These are phyloP conservation scores for Chaetorhynchus papuensis DNA, from an alignment of 2,113 vertebrate species.

Conservation along the genomic window DNA sequence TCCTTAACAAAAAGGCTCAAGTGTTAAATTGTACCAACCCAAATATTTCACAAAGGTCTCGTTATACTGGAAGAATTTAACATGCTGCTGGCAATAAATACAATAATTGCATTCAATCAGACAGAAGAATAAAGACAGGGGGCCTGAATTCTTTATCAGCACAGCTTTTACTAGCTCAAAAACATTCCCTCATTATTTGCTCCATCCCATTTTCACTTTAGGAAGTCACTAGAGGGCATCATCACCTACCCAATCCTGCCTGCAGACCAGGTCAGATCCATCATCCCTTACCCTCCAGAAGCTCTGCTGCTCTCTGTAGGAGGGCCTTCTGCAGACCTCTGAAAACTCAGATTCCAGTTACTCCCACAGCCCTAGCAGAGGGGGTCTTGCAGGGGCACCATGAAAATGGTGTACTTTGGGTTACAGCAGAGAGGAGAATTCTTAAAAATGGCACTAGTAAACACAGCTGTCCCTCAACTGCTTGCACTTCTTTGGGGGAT, in stretches of 20 bases:
- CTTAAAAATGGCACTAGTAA: not conserved
- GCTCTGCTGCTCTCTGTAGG: rapidly evolving
- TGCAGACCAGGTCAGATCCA: not conserved
- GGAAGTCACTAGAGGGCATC: conserved; percentile 47
- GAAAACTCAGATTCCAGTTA: not conserved
- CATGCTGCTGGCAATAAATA: not conserved
- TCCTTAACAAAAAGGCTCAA: not conserved
- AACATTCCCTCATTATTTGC: not conserved
- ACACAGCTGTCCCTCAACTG: not conserved
- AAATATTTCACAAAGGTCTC: not conserved
- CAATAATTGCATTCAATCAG: not conserved
- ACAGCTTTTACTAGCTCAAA: not conserved
- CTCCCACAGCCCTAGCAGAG: not conserved
- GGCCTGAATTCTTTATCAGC: not conserved
- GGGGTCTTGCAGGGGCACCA: not conserved
- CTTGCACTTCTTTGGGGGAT: not conserved
- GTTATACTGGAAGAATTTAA: not conserved
- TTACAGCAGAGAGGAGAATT: not conserved
- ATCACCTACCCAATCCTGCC: not conserved
- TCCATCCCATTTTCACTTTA: not conserved
- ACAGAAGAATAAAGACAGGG: not conserved
- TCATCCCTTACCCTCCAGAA: not conserved
- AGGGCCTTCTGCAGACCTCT: not conserved
- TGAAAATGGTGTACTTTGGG: not conserved
- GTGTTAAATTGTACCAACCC: not conserved